Conservation (phyloP, 2,113 vertebrate genomes). For the Paradoxurus hermaphroditus region DNA sequence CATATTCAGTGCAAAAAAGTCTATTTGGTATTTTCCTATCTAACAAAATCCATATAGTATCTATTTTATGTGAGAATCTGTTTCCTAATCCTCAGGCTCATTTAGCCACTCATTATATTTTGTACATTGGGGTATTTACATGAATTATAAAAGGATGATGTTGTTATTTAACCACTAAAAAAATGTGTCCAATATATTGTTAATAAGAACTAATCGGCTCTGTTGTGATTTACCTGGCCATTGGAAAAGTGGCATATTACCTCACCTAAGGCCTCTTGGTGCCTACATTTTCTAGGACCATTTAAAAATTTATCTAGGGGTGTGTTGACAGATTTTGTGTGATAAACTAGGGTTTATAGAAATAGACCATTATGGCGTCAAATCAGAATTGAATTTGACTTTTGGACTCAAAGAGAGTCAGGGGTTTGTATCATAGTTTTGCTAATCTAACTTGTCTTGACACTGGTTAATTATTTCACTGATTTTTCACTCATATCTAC, state of each 20-base stretch:
- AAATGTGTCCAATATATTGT: background rate
- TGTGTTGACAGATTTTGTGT: background rate
- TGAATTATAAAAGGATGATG: conserved; percentile 8
- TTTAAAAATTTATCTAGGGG: conserved; percentile 27
- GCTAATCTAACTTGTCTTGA: background rate
- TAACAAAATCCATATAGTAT: background rate
- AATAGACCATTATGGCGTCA: background rate
- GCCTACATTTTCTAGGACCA: background rate
- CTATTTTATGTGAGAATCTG: background rate
- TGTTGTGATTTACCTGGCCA: background rate
- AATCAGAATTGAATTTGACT: background rate
- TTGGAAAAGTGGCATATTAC: background rate
- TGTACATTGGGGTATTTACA: background rate
- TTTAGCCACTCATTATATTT: conserved; percentile 20
- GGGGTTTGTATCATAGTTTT: background rate
- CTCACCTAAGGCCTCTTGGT: background rate
- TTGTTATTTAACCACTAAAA: background rate
- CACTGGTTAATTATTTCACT: conserved; percentile 9
- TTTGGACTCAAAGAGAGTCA: background rate
- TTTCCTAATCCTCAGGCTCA: conserved; percentile 1
- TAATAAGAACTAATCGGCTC: background rate
- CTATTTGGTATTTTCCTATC: background rate
- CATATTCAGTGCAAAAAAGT: background rate
- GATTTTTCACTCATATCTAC: conserved; percentile 31
- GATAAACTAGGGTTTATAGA: background rate